These are phyloP conservation scores for Apamea epomidion DNA, from an alignment of 2,888 invertebrate genomes.

Conservation along the genomic window DNA sequence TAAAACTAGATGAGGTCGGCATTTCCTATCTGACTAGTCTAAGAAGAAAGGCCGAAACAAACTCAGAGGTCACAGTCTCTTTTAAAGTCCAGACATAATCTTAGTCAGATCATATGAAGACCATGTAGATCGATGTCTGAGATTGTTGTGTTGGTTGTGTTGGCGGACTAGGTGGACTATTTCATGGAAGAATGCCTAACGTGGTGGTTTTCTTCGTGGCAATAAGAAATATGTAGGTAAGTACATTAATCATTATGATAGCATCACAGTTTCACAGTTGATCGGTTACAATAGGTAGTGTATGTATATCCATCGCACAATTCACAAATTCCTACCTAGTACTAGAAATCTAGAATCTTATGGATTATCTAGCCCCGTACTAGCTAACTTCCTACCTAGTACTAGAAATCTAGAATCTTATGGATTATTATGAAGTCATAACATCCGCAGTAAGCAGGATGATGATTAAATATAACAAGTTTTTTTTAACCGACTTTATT, in stretches of 20 bases:
- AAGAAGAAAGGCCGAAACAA: too few species aligned
- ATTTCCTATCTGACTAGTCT: too few species aligned
- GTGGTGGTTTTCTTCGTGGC: neutral
- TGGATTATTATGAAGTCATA: slow-evolving; percentile 7
- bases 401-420: neutral
- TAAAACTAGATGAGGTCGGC: too few species aligned
- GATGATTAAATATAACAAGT: too few species aligned
- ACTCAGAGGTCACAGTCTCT: too few species aligned
- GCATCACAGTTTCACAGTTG: neutral
- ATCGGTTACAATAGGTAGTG: neutral
- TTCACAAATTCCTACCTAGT: neutral
- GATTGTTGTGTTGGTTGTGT: too few species aligned
- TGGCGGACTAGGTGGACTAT: neutral
- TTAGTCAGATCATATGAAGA: too few species aligned
- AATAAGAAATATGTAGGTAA: neutral
- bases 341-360: neutral
- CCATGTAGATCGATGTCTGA: too few species aligned
- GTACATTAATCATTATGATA: neutral
- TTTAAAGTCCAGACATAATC: too few species aligned
- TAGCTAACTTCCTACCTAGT: too few species aligned
- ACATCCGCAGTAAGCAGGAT: slow-evolving; percentile 13
- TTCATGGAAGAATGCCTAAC: neutral
- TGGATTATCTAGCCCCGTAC: slow-evolving; percentile 4
- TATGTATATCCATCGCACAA: neutral
- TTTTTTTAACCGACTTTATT: neutral